Evolutionary conservation across 2,113 vertebrate species (phyloP).

Genomic region (Rhipidura dahli): DNA sequence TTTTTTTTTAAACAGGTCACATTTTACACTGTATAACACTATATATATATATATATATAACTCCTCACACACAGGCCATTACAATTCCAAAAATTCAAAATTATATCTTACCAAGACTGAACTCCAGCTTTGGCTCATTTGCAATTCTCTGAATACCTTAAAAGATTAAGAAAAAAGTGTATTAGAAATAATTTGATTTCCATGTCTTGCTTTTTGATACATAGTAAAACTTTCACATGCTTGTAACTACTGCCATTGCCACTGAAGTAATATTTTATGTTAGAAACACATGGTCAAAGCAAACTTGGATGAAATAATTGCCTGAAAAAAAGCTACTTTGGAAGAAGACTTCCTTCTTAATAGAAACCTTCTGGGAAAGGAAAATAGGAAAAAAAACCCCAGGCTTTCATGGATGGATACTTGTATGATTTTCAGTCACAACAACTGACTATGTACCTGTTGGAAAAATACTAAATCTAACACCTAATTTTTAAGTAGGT

Average conservation of each 20-base stretch:
- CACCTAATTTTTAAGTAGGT: not conserved
- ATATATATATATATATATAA: not conserved
- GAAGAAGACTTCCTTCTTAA: not conserved
- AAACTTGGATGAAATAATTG: not conserved
- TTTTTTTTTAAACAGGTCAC: not conserved
- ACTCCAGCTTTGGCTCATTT: slow-evolving; percentile 79
- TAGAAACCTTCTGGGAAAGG: not conserved
- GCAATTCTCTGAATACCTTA: slow-evolving; percentile 74
- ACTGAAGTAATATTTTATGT: not conserved
- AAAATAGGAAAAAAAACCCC: rapidly evolving
- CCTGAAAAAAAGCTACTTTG: not conserved
- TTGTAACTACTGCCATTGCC: not conserved
- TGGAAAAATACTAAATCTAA: not conserved
- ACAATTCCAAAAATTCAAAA: not conserved
- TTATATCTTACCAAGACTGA: slow-evolving; percentile 78
- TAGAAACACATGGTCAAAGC: not conserved
- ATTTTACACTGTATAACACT: not conserved
- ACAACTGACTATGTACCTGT: rapidly evolving
- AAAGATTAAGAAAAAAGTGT: not conserved
- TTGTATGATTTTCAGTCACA: not conserved
- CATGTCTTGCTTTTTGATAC: not conserved
- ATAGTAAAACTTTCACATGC: not conserved
- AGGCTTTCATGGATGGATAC: not conserved
- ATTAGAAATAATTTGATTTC: not conserved
- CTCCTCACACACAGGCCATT: not conserved